phyloP scores from a whole-genome alignment of 2,113 vertebrate species.

The Motacilla tschutschensis region DNA sequence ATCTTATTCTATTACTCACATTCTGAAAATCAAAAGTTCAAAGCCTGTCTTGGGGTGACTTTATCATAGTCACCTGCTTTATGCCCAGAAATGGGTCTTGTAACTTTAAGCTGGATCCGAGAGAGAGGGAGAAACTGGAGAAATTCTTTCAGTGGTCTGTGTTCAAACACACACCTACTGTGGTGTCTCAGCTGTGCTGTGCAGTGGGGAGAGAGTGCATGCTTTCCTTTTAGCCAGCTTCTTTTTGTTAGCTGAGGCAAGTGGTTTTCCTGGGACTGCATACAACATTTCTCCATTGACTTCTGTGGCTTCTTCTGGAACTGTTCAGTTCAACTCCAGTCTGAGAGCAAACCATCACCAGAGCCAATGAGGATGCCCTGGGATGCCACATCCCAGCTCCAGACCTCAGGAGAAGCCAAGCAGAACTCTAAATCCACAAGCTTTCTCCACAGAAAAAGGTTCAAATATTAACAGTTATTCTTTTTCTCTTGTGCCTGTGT shows the following conservation, averaged over 20 bases:
- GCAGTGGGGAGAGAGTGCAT: background rate
- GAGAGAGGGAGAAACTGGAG: background rate
- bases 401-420: no score
- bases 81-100: background rate
- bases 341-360: rapidly evolving
- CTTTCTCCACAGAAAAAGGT: background rate
- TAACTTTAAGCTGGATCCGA: background rate
- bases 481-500: background rate
- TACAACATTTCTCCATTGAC: background rate
- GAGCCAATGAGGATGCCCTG: background rate
- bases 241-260: background rate
- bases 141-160: background rate
- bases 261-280: background rate
- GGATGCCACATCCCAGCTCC: rapidly evolving
- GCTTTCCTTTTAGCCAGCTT: background rate
- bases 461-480: background rate
- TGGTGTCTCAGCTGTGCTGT: background rate
- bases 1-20: background rate
- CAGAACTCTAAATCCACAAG: background rate
- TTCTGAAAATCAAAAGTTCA: background rate
- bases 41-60: background rate
- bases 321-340: background rate
- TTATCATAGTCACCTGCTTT: background rate
- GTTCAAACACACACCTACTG: no score
- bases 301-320: background rate